These are phyloP conservation scores for Amphiprion percula DNA, from an alignment of 2,113 vertebrate genomes.

Conservation along the genomic window DNA sequence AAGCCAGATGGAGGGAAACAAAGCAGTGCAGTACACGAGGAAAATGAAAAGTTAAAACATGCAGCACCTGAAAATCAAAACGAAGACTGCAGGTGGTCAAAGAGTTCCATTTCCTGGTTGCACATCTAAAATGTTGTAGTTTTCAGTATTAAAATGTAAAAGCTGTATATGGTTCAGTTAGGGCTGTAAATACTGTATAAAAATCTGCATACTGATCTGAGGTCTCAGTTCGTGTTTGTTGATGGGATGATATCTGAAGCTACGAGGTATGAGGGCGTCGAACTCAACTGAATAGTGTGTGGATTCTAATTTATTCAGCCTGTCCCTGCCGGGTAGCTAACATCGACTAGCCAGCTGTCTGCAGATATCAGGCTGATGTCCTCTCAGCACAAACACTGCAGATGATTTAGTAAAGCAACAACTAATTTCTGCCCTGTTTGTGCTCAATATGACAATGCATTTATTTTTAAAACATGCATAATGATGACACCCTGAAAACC, in stretches of 20 bases:
- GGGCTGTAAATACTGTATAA: too few species aligned
- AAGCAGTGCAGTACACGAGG: neutral
- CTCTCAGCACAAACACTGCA: neutral
- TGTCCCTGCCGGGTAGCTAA: neutral
- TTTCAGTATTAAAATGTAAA: neutral
- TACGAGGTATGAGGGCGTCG: neutral
- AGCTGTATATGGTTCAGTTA: neutral
- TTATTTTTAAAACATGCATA: neutral
- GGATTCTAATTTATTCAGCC: neutral
- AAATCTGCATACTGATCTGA: conserved; percentile 17
- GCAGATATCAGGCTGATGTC: neutral
- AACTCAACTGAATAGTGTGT: neutral
- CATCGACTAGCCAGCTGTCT: neutral
- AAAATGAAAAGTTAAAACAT: neutral
- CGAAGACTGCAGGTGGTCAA: conserved; percentile 6
- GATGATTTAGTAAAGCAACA: neutral
- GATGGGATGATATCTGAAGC: neutral
- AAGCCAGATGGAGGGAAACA: neutral
- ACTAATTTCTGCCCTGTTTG: neutral
- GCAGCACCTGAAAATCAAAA: neutral
- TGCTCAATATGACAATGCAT: neutral
- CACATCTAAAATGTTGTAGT: neutral
- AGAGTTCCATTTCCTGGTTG: neutral
- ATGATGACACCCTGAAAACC: too few species aligned
- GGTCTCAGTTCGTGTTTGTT: neutral